Conservation (phyloP, 2,797 vertebrate genomes). For the Tamandua tetradactyla region DNA sequence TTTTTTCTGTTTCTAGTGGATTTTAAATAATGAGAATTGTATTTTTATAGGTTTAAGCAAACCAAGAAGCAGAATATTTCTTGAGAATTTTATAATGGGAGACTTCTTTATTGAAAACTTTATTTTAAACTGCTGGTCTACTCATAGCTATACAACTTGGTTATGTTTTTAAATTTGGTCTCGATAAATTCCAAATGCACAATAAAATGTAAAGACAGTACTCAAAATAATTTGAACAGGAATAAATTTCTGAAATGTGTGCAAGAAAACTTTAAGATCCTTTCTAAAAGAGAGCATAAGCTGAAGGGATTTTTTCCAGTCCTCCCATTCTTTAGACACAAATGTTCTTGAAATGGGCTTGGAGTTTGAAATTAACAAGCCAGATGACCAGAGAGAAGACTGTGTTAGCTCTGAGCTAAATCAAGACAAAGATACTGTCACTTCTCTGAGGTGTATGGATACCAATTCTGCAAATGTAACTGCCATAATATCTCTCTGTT, state of each 20-base stretch:
- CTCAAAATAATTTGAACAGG: not conserved
- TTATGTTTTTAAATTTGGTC: not conserved
- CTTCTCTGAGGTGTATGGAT: not conserved
- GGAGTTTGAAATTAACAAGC: not conserved
- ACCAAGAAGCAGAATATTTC: slow-evolving; percentile 52
- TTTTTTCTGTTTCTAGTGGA: slow-evolving; percentile 49
- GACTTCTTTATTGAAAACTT: not conserved
- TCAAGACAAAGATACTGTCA: not conserved
- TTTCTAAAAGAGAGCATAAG: not conserved
- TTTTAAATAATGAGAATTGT: slow-evolving; percentile 49
- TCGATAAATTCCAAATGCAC: slow-evolving; percentile 1
- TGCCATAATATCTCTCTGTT: too few species aligned
- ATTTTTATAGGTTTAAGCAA: slow-evolving; percentile 59
- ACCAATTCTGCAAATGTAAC: too few species aligned
- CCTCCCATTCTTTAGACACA: not conserved
- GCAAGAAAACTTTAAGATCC: not conserved
- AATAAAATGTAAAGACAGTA: not conserved
- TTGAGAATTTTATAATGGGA: not conserved
- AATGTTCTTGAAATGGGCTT: not conserved
- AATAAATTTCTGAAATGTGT: not conserved
- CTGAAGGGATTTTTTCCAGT: not conserved
- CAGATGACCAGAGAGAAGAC: not conserved
- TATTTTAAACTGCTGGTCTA: not conserved
- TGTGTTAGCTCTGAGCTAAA: not conserved
- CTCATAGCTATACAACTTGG: not conserved